A percentile compares a stretch with the other conserved stretches of the same genome.
Conservation (phyloP, 2,113 vertebrate species). For the Empidonax traillii region DNA sequence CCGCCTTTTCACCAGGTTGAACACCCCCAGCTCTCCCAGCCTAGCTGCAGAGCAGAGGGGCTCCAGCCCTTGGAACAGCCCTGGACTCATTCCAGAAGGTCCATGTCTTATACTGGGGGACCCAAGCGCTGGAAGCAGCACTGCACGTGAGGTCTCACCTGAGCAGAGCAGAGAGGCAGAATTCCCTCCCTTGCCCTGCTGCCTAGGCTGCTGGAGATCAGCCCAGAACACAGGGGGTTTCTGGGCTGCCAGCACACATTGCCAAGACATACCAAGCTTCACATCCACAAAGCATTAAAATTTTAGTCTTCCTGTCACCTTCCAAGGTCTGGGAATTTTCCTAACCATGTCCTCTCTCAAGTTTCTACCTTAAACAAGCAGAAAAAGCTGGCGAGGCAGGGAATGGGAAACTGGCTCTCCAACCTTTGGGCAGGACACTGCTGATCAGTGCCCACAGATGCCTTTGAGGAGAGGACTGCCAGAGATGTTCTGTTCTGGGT, state of each 20-base stretch:
- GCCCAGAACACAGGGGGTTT: background rate
- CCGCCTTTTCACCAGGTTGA: background rate
- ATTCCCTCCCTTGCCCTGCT: background rate
- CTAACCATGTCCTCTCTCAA: background rate
- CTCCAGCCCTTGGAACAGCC: background rate
- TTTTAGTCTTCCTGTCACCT: background rate
- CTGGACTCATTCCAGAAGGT: background rate
- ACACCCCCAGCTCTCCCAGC: background rate
- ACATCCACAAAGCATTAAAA: accelerated
- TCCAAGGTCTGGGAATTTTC: background rate
- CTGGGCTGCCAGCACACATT: background rate
- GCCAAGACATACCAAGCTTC: background rate
- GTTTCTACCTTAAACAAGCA: background rate
- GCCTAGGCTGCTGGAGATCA: background rate
- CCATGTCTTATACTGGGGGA: accelerated
- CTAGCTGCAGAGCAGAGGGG: background rate
- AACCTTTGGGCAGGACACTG: background rate
- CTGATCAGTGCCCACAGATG: background rate
- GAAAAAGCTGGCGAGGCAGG: background rate
- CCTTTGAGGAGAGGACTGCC: background rate
- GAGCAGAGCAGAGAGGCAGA: background rate
- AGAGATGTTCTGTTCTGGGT: background rate
- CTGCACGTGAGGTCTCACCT: background rate
- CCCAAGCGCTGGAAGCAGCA: background rate
- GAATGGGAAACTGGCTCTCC: background rate